Evolutionary conservation across 2,888 invertebrate species (phyloP), one percentile per base, ranked within the genome.

Genomic region (Hydrotaea cyrtoneurina): DNA sequence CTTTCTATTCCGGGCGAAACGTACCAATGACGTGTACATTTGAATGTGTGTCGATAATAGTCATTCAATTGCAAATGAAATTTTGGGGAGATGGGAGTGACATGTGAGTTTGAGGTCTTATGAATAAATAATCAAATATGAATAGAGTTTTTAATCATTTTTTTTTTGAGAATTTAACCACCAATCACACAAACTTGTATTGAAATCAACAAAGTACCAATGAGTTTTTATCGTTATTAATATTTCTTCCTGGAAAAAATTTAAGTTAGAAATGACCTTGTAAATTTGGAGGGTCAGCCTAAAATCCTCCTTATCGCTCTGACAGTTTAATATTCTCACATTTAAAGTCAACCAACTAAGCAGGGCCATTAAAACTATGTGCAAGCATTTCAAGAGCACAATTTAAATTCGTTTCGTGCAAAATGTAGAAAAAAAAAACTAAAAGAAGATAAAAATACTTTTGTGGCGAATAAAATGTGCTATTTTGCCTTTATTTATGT

Each of bases 401-500:
- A 53, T 53, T 57, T 21, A 57, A 57, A 57, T 21, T 21, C 57
- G 5, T 57, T 21, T 21, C 8, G 10, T 57, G 17, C 57, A 10
- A 0, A 1, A 10, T 4, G 39, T n/a, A n/a, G n/a, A n/a, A n/a
- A n/a, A n/a, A 31, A 31, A 31, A 31, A 31, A 57, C 2, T 8
- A 21, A 21, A 10, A 21, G 21, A 21, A 57, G 21, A 57, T 21
- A 57, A 21, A 57, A 57, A 57, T 57, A 57, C 21, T 11, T 57
- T 57, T 57, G 43, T 57, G 57, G 57, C 23, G 13, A 21, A 23
- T 8, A 62, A 62, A 62, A 62, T 31, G 62, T 62, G 62, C 26
- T 31, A 62, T 62, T 62, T 62, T 62, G 31, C n/a, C 15, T 80
- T 57, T 72, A 78, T 84, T 84, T 84, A 84, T 80, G 64, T 75